Conservation (phyloP, 2,888 invertebrate species). For the Hemistola chrysoprasaria region DNA sequence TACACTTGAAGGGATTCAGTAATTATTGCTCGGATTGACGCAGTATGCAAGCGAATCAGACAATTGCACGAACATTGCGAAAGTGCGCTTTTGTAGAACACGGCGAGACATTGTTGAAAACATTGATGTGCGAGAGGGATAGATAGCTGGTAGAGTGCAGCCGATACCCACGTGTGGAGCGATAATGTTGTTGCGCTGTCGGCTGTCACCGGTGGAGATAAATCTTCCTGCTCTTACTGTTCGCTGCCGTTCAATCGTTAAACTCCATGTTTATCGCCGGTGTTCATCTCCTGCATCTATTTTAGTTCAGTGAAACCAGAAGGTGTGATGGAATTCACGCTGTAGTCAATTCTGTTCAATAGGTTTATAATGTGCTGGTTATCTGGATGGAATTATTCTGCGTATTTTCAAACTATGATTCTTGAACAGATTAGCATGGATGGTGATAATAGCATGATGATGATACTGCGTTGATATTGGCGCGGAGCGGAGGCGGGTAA, state of each 20-base stretch:
- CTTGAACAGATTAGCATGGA: slow-evolving; percentile 32
- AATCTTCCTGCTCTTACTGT: slow-evolving; percentile 46
- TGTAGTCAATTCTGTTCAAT: too few relatives aligned
- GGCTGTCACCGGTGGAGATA: slow-evolving; percentile 49
- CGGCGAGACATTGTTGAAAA: slow-evolving; percentile 39
- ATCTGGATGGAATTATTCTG: too few relatives aligned
- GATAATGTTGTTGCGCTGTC: slow-evolving; percentile 56
- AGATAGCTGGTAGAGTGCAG: slow-evolving; percentile 30
- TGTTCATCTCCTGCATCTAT: slow-evolving; percentile 23
- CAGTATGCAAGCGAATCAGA: slow-evolving; percentile 31
- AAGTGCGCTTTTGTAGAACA: slow-evolving; percentile 37
- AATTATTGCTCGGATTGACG: slow-evolving; percentile 32
- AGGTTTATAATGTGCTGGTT: too few relatives aligned
- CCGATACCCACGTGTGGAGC: slow-evolving; percentile 49
- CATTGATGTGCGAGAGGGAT: slow-evolving; percentile 43
- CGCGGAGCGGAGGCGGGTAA: slow-evolving; percentile 46
- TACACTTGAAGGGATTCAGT: slow-evolving; percentile 21
- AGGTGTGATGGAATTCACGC: slow-evolving; percentile 4
- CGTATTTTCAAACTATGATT: too few relatives aligned
- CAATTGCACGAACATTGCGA: slow-evolving; percentile 36
- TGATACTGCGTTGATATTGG: slow-evolving; percentile 46
- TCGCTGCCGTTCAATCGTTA: slow-evolving; percentile 43
- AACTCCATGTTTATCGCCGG: slow-evolving; percentile 41
- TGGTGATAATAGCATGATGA: slow-evolving; percentile 55
- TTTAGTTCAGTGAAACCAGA: slow-evolving; percentile 9